Evolutionary conservation across 2,797 vertebrate genomes (phyloP), one percentile per base, ranked within the genome.

Genomic region (Molossus molossus): DNA sequence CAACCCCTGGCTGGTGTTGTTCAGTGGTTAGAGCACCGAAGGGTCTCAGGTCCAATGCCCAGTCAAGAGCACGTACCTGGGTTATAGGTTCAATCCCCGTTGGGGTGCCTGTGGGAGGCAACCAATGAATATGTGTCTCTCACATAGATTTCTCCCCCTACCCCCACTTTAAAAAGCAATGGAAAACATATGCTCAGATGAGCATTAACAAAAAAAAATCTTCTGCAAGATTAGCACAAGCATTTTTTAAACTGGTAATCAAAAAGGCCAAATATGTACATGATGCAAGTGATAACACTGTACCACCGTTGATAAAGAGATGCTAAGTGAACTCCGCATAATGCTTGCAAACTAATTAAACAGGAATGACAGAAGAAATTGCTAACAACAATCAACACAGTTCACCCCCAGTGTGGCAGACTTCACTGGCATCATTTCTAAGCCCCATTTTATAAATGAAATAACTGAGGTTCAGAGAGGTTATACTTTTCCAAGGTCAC

Each of bases 211-310:
- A 45, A 97, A 97, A 94, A 96, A 76, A 88, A 55, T 76, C 64
- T 96, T 79, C 75, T 84, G 55, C 27, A 87, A 89, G 69, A 96
- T 1, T 70, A 60, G 27, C 79, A 75, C 27, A 70, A 18, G 79
- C 70, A 37, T 48, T 75, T 86, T 72, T 77, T 92, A 25, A 69
- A 88, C 37, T 33, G 55, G 75, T 67, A 77, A 94, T 10, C 45
- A 20, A 81, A 83, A 96, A 96, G 53, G 80, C 40, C 77, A 93
- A 93, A 50, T 73, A 50, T 25, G n/a, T 89, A 69, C n/a, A 80
- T 25, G 62, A 93, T 33, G n/a, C 15, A 86, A 72, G 64, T 33
- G 64, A 84, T 85, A 79, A 76, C 6, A 20, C 1, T 12, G 21
- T 77, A 40, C 1, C 25, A 60, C 40, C 20, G 8, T 3, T 45